phyloP scores from a whole-genome alignment of 30 jellyfish, hydroid and myxozoan species.

The Catostylus mosaicus region DNA sequence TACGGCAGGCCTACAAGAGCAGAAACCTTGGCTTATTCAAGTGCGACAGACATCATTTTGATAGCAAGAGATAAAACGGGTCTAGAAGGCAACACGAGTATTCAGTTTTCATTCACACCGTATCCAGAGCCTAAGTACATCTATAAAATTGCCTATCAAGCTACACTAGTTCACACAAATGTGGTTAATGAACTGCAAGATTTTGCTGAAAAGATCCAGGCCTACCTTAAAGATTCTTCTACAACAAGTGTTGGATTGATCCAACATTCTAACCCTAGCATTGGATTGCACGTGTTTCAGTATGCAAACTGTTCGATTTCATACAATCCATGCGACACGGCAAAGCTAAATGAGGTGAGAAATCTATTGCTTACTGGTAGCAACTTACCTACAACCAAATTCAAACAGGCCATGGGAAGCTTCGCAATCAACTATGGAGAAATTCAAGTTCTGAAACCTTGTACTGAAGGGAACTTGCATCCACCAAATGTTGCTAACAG shows the following conservation, averaged over 20 bases:
- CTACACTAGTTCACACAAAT: neutral
- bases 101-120: conserved; percentile 40
- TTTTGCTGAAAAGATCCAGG: conserved; percentile 12
- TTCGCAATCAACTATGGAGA: conserved; percentile 48
- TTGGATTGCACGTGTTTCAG: conserved; percentile 29
- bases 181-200: conserved; percentile 24
- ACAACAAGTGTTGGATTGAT: conserved; percentile 48
- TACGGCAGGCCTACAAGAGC: conserved; percentile 69
- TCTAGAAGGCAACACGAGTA: conserved; percentile 40
- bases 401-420: conserved; percentile 48
- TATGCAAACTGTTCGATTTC: conserved; percentile 86
- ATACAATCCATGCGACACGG: conserved; percentile 86
- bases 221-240: conserved; percentile 30
- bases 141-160: conserved; percentile 31
- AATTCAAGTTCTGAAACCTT: conserved; percentile 32
- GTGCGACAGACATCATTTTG: neutral
- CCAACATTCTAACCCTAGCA: neutral
- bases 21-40: conserved; percentile 6
- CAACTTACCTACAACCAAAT: conserved; percentile 25
- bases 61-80: conserved; percentile 87
- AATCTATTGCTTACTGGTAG: conserved; percentile 18
- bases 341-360: conserved; percentile 32
- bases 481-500: conserved; percentile 59
- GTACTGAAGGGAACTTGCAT: conserved; percentile 48
- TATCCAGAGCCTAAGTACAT: conserved; percentile 65